Base-by-base conservation (phyloP, 2,888 invertebrate genomes). In the Acleris cristana region DNA sequence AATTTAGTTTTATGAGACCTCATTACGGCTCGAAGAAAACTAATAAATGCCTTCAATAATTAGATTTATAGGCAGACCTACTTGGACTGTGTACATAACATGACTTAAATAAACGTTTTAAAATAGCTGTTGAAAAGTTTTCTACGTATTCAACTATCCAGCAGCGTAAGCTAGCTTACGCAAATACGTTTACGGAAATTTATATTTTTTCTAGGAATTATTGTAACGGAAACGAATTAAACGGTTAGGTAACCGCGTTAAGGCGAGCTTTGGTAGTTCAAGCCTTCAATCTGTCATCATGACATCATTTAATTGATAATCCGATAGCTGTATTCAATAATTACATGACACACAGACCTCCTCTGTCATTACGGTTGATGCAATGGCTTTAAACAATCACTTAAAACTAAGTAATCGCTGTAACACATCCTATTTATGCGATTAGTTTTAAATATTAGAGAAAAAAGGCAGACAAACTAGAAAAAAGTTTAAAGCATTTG, bases 281-380 rank as follows among this genome's bases (percentile, higher is more conserved):
- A 63, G 57, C 58, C 53, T 67, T 57, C n/a, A 45, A 57, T 67
- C 48, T 52, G 52, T 45, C 53, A 58, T 72, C 71, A 83, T 86
- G 86, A 86, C 83, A 86, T 86, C 85, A 87, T 79, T 75, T 73
- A 76, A 79, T 78, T 74, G 73, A 73, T 72, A 71, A 60, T 61
- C 82, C 79, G 79, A 82, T 81, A 75, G 77, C 75, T 79, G 76
- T 78, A 80, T 77, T 77, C 81, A 69, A 78, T 76, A 78, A 81
- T 77, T 71, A 73, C 66, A 77, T 71, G 76, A 78, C 73, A 76
- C 72, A 76, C 72, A 77, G 79, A 76, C 79, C 81, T 78, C 75
- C 67, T 69, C 62, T 71, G 76, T 72, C 77, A 77, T 73, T 70
- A 70, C 73, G 64, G 76, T 76, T 82, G 78, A 81, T 80, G 80